A percentile compares a stretch with the other conserved stretches of the same genome.
Evolutionary conservation across 2,797 vertebrate genomes (phyloP).

Genomic region (Austrolebias charrua): DNA sequence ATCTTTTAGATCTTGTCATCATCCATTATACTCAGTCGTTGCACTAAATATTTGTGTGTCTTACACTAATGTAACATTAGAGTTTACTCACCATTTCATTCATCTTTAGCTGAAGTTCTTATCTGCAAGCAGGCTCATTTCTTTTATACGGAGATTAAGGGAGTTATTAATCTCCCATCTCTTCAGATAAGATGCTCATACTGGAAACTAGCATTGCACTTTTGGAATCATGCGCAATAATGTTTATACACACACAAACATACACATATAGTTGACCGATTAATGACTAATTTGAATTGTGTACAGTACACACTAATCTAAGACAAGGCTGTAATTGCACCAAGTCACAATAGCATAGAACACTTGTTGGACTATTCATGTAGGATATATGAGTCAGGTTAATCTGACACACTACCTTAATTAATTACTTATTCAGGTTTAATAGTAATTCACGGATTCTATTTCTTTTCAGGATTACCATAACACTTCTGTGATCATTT

Average conservation of each 20-base stretch:
- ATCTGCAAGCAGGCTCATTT: constrained; percentile 59
- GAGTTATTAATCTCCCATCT: constrained; percentile 71
- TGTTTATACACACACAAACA: not conserved
- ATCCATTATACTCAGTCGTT: constrained; percentile 43
- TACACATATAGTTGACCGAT: constrained; percentile 13
- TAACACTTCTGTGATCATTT: no score
- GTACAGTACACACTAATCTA: constrained; percentile 48
- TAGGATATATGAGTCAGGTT: no score
- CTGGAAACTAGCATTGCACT: constrained; percentile 30
- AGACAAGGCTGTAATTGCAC: constrained; percentile 54
- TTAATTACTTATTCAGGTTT: no score
- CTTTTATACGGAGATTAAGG: constrained; percentile 55
- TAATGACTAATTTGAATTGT: constrained; percentile 51
- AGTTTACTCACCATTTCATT: constrained; percentile 32
- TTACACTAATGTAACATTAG: constrained; percentile 5
- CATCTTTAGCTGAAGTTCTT: constrained; percentile 50
- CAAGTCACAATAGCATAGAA: constrained; percentile 41
- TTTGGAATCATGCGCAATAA: constrained; percentile 13
- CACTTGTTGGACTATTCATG: constrained; percentile 42
- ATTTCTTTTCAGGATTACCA: no score
- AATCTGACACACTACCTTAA: no score
- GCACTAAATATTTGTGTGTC: constrained; percentile 7
- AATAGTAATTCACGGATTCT: no score
- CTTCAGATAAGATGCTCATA: constrained; percentile 52
- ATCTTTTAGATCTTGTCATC: constrained; percentile 22